Conservation (phyloP, 2,888 invertebrate species). For the Scaptomyza parva region DNA sequence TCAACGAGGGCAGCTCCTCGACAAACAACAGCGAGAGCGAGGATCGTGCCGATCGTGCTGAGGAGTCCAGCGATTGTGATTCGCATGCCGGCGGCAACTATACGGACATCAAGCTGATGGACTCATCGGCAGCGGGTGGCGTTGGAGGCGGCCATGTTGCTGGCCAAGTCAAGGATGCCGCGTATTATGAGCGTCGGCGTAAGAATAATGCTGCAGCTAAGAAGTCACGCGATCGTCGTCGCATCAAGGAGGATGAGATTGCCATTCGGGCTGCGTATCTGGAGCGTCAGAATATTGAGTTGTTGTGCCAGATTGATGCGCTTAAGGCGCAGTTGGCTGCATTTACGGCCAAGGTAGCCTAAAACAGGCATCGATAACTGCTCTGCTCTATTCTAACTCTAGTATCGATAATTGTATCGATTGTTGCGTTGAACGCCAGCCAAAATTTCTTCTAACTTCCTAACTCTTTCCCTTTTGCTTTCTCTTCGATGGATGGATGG, state of each 20-base stretch:
- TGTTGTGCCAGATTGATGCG: conserved; percentile 89
- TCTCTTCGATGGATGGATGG: conserved; percentile 29
- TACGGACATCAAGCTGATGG: conserved; percentile 45
- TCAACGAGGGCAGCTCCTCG: conserved; percentile 75
- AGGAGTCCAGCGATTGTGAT: conserved; percentile 83
- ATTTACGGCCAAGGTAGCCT: conserved; percentile 71
- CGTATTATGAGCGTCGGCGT: conserved; percentile 94
- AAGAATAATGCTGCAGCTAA: conserved; percentile 98
- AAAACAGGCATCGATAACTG: conserved; percentile 30
- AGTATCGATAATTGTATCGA: conserved; percentile 28
- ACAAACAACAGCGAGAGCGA: conserved; percentile 82
- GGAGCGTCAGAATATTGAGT: conserved; percentile 93
- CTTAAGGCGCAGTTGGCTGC: conserved; percentile 87
- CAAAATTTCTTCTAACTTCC: conserved; percentile 43
- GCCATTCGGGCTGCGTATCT: conserved; percentile 94
- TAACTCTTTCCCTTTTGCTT: neutral
- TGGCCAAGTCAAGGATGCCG: conserved; percentile 88
- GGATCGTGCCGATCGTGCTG: conserved; percentile 76
- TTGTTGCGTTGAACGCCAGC: conserved; percentile 79
- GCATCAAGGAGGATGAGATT: conserved; percentile 96
- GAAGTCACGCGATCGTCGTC: conserved; percentile 94
- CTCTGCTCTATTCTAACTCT: no score
- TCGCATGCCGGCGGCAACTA: conserved; percentile 79
- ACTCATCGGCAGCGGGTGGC: conserved; percentile 1
- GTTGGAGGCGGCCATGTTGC: conserved; percentile 10